These are phyloP conservation scores for Pycnonotus jocosus DNA, from an alignment of 2,113 vertebrate genomes.

Conservation along the genomic window DNA sequence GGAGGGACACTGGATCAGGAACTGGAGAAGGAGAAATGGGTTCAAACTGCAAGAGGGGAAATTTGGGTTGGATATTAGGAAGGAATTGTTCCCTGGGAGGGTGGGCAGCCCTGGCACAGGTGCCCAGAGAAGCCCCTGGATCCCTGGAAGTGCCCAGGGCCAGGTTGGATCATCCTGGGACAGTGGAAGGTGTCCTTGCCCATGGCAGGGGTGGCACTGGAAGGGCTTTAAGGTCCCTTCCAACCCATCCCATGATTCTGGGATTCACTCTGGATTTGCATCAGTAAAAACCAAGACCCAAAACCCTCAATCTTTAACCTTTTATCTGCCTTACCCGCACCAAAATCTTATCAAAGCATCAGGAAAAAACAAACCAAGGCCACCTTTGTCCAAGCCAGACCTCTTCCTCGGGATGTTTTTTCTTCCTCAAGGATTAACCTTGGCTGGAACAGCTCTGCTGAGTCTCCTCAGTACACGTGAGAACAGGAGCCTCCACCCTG, in stretches of 20 bases:
- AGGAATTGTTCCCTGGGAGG: not conserved
- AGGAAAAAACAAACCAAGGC: not conserved
- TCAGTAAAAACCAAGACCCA: not conserved
- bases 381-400: not conserved
- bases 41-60: not conserved
- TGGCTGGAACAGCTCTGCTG: not conserved
- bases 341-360: not conserved
- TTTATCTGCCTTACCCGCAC: not conserved
- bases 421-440: not conserved
- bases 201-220: not conserved
- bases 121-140: not conserved
- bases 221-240: not conserved
- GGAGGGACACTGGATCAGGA: not conserved
- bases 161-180: not conserved
- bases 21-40: not conserved
- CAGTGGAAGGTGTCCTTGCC: not conserved
- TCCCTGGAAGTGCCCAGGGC: not conserved
- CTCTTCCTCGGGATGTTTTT: not conserved
- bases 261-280: not conserved
- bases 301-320: not conserved
- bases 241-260: not conserved
- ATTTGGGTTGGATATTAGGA: not conserved
- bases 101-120: not conserved
- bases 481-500: slow-evolving; percentile 36
- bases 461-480: slow-evolving; percentile 24